Percentiles rank a stretch among this genome's conserved stretches.
These are phyloP conservation scores for Oryzias melastigma DNA, from an alignment of 2,113 vertebrate species.

Conservation along the genomic window DNA sequence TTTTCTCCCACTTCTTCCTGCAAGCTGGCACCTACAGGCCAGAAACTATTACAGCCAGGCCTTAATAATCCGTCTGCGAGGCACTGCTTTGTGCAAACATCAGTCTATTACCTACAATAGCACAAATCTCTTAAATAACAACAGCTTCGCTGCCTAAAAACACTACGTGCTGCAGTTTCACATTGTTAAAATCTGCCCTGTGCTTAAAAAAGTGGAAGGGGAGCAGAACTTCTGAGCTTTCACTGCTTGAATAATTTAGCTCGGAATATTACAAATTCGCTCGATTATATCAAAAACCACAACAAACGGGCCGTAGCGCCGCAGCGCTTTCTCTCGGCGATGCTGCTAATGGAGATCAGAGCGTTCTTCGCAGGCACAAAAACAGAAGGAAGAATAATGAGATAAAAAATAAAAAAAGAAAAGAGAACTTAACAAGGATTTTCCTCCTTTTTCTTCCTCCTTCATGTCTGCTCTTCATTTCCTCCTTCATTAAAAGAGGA, in stretches of 20 bases:
- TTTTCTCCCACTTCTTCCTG: conserved; percentile 37
- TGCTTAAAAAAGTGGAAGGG: conserved; percentile 33
- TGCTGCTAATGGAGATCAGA: conserved; percentile 48
- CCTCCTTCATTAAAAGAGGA: conserved; percentile 59
- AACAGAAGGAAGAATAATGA: conserved; percentile 28
- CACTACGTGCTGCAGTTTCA: conserved; percentile 31
- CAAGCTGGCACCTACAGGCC: conserved; percentile 46
- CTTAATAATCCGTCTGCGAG: conserved; percentile 52
- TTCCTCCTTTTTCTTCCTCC: conserved; percentile 49
- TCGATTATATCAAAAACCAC: conserved; percentile 61
- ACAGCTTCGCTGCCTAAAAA: conserved; percentile 10
- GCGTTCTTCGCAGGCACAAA: conserved; percentile 31
- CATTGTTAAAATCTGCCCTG: conserved; percentile 53
- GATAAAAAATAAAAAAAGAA: conserved; percentile 37
- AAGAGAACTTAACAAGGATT: conserved; percentile 56
- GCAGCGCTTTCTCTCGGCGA: conserved; percentile 25
- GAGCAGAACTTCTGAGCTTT: conserved; percentile 64
- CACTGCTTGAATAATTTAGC: conserved; percentile 72
- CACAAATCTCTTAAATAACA: conserved; percentile 20
- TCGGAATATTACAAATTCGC: conserved; percentile 51
- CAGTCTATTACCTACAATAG: conserved; percentile 34
- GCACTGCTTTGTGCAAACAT: conserved; percentile 36
- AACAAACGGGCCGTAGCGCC: conserved; percentile 47
- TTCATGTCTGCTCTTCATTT: conserved; percentile 58
- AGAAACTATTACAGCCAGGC: conserved; percentile 25